Percentiles rank a stretch among this genome's conserved stretches.
These are phyloP conservation scores for Colinus virginianus DNA, from an alignment of 2,113 vertebrate species.

Conservation along the genomic window DNA sequence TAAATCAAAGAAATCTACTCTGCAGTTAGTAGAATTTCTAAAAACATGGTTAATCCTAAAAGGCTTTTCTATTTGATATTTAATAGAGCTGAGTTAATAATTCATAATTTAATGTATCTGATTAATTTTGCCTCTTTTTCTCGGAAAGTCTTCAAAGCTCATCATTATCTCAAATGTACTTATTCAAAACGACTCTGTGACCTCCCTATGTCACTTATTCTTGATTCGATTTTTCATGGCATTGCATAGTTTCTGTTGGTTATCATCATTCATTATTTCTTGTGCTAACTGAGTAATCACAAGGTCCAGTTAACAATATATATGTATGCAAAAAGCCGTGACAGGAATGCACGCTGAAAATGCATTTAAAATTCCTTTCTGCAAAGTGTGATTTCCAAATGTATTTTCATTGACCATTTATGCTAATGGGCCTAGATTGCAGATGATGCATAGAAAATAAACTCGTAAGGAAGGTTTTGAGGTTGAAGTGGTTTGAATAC, in stretches of 20 bases:
- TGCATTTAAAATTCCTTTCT: neutral
- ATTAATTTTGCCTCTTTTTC: conserved; percentile 66
- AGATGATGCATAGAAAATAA: neutral
- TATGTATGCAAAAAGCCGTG: neutral
- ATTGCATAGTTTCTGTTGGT: neutral
- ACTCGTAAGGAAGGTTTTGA: neutral
- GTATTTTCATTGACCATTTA: neutral
- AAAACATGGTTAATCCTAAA: conserved; percentile 30
- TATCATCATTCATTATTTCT: neutral
- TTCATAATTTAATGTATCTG: conserved; percentile 69
- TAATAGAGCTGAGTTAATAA: conserved; percentile 68
- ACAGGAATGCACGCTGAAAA: neutral
- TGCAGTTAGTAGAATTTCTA: neutral
- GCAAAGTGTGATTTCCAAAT: neutral
- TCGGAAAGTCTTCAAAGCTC: conserved; percentile 39
- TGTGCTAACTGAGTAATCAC: conserved; percentile 7
- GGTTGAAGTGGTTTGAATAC: neutral
- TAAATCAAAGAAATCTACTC: neutral
- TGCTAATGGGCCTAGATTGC: neutral
- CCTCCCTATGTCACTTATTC: conserved; percentile 49
- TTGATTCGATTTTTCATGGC: conserved; percentile 36
- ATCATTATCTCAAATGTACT: conserved; percentile 54
- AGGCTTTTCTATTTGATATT: conserved; percentile 37
- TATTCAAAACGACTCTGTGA: conserved; percentile 19
- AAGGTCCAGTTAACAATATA: neutral